Evolutionary conservation across 2,888 invertebrate species (phyloP), one percentile per base, ranked within the genome.

Genomic region (Brachyptera risi): DNA sequence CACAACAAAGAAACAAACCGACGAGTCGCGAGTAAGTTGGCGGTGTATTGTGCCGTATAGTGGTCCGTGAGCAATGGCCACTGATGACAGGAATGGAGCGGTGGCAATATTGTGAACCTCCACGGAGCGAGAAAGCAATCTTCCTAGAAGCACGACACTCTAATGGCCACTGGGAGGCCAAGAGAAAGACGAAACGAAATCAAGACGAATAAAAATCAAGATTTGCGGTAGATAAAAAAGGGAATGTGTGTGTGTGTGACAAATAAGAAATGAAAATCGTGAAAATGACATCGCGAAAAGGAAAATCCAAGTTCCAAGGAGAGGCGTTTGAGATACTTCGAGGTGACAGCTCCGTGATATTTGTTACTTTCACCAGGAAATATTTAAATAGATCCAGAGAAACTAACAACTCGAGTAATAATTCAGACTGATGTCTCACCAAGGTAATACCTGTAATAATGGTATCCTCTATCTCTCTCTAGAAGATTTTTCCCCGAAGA

Each of bases 91-190:
- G 50, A 27, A 59, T 38, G 54, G 40, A 59, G 51, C 49, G 59
- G 35, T 38, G 37, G 59, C 54, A 54, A 59, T 59, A 51, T 59
- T 54, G 51, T 17, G 19, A 9, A 27, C 54, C 59, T 54, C 59
- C 51, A 23, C 42, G 51, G 59, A 59, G 59, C 38, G 37, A 27
- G 44, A 42, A 50, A 37, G 50, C 59, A 59, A 59, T 59, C 59
- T 59, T 59, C 50, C 59, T 54, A 59, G 59, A 54, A 54, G 59
- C 59, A n/a, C 42, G 40, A 3, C n/a, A 19, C 49, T 51, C 54
- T 54, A 59, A 59, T 59, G 59, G 59, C 59, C 51, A 50, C 59
- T 47, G 51, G 51, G 59, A 59, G 59, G 23, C 15, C 54, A 23
- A 27, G 24, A 35, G 27, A 21, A 17, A 24, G 51, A 35, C 31